Evolutionary conservation across 2,797 vertebrate species (phyloP).

Genomic region (Anas acuta): DNA sequence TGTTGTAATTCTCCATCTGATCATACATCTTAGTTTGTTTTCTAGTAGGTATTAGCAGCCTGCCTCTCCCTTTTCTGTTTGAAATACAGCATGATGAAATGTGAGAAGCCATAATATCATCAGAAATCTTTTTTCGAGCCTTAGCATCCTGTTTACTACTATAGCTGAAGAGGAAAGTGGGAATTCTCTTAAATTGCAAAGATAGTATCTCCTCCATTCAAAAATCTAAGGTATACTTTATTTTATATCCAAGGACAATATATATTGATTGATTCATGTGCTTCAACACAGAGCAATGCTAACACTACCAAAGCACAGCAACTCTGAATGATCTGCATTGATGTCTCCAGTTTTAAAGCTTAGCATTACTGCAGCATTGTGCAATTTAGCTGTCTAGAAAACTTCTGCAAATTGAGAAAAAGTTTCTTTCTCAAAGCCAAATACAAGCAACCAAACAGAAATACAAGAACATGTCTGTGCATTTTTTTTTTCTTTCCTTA

Average conservation of each 20-base stretch:
- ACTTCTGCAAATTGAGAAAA: neutral
- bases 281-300: neutral
- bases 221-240: neutral
- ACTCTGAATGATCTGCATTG: neutral
- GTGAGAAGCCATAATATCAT: neutral
- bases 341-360: neutral
- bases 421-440: neutral
- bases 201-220: neutral
- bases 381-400: neutral
- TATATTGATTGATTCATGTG: neutral
- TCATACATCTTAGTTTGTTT: neutral
- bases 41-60: neutral
- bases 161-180: neutral
- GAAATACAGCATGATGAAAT: neutral
- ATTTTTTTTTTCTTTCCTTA: neutral
- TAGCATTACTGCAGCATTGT: neutral
- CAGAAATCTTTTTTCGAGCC: neutral
- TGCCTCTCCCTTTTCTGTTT: neutral
- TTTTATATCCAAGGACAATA: neutral
- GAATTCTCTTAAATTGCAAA: slow-evolving; percentile 19
- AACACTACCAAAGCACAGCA: neutral
- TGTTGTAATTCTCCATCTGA: neutral
- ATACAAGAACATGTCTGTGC: neutral
- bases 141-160: neutral
- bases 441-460: neutral